Conservation (phyloP, 2,888 invertebrate genomes). For the Limnephilus auricula region DNA sequence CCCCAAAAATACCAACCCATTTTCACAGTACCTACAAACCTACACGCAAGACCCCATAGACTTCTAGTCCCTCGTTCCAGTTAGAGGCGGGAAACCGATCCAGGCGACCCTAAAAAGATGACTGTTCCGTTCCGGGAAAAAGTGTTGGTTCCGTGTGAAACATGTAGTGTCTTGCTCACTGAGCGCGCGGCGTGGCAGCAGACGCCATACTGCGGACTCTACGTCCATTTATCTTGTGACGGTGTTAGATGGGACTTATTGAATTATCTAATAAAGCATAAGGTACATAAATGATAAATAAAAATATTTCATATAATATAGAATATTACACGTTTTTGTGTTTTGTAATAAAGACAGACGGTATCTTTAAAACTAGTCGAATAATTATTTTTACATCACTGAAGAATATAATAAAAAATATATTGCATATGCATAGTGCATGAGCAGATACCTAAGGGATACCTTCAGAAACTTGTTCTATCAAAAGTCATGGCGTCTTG, state of each 20-base stretch:
- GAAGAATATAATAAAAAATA: no score
- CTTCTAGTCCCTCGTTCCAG: constrained; percentile 9
- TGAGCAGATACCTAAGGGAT: no score
- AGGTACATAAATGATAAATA: background rate
- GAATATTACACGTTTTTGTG: no score
- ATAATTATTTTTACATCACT: no score
- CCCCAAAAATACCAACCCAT: background rate
- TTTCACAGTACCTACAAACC: background rate
- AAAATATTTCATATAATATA: no score
- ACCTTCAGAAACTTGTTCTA: no score
- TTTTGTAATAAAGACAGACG: no score
- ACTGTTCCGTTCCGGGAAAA: background rate
- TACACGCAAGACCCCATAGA: background rate
- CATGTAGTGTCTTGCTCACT: background rate
- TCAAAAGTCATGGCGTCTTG: no score
- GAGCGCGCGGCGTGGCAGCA: background rate
- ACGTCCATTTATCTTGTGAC: constrained; percentile 25
- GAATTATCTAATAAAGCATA: constrained; percentile 3
- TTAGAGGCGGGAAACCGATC: constrained; percentile 14
- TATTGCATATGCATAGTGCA: no score
- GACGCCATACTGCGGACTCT: background rate
- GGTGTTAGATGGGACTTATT: background rate
- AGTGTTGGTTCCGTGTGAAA: constrained; percentile 25
- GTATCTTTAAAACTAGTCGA: no score
- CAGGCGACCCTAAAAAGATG: constrained; percentile 32